phyloP scores from a whole-genome alignment of 2,888 invertebrate species.

The Drosophila setosimentum region DNA sequence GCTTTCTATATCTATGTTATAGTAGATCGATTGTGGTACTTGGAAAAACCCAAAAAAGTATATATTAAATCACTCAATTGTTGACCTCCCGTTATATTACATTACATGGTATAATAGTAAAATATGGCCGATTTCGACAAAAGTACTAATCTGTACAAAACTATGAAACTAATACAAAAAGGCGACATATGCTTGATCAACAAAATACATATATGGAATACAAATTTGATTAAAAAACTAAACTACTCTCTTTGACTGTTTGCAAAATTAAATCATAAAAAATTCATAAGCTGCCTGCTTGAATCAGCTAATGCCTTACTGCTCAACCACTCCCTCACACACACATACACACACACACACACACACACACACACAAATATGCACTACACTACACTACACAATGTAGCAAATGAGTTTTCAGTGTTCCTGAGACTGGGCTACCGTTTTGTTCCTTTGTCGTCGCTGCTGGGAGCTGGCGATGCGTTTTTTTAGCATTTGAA shows the following conservation, averaged over 20 bases:
- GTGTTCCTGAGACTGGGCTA: conserved; percentile 25
- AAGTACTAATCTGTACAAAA: background rate
- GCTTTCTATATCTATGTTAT: background rate
- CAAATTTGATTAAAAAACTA: background rate
- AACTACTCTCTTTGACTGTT: background rate
- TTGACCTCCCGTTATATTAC: background rate
- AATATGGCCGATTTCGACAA: background rate
- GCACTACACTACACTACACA: background rate
- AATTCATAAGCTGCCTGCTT: conserved; percentile 51
- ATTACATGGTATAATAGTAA: background rate
- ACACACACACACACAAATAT: background rate
- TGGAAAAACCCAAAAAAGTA: background rate
- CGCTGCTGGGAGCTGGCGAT: conserved; percentile 85
- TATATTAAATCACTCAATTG: background rate
- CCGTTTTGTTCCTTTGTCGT: conserved; percentile 27
- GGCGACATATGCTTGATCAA: background rate
- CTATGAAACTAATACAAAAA: background rate
- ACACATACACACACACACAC: background rate
- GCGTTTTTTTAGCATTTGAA: conserved; percentile 90
- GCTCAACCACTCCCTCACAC: background rate
- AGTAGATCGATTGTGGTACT: background rate
- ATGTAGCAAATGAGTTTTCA: conserved; percentile 18
- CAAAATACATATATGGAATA: background rate
- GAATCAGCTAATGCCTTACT: conserved; percentile 7
- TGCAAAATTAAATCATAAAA: conserved; percentile 35